Evolutionary conservation across 2,113 vertebrate genomes (phyloP), one percentile per base, ranked within the genome.

Genomic region (Lasiurus cinereus): DNA sequence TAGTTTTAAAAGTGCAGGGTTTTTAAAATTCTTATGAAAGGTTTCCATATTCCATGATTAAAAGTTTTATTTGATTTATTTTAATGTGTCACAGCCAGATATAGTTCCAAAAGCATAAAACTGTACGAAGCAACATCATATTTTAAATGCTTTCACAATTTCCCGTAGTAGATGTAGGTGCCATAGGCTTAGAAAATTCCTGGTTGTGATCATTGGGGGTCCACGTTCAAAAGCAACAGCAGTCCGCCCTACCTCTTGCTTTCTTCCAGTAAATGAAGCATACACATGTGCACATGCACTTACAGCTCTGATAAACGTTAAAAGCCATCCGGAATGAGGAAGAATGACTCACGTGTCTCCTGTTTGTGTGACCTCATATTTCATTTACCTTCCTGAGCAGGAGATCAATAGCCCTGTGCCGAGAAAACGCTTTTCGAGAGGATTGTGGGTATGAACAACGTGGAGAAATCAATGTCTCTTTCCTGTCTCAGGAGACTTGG

Each of bases 21-120:
- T 72, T 64, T 67, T 29, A 24, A 73, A 73, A 73, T 36, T 67
- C 18, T 93, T 84, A 73, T 5, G 31, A 46, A 79, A 66, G 8
- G 0, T 69, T 76, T 79, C 27, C 29, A 52, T 69, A 43, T 52
- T 88, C 62, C 43, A 0, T 31, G 27, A 84, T 69, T 79, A 85
- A 73, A 84, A 10, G 24, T 66, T 93, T 93, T 70, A 93, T 86
- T 59, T 54, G 15, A 82, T 52, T 77, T 93, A 29, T 64, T 91
- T 91, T 43, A 82, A 13, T 43, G 67, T 83, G 19, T 59, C 27
- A 62, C 24, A 88, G 54, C 33, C 92, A 83, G 31, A 48, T 62
- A 48, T 16, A 88, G 43, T 77, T 92, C 64, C 64, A 5, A 22
- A 91, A 93, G 54, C 7, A 36, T 82, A 83, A 91, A 90, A 94